Evolutionary conservation across 1,140 invertebrate species (phyloP).

Genomic region (Panagrolaimus sp.): DNA sequence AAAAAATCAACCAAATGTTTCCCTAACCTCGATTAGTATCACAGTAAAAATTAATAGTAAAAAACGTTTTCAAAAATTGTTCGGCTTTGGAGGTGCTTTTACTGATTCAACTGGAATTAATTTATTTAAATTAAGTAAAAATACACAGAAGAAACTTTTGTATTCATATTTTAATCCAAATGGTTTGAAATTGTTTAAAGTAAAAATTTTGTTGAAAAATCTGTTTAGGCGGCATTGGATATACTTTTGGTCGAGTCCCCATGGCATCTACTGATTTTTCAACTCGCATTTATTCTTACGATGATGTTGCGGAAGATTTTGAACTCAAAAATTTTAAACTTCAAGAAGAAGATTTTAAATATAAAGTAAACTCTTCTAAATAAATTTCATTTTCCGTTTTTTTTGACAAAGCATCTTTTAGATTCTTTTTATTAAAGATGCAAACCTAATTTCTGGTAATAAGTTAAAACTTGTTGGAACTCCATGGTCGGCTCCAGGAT

Average conservation of each 20-base stretch:
- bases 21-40: background rate
- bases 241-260: constrained; percentile 14
- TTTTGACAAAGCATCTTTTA: background rate
- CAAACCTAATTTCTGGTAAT: background rate
- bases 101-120: constrained; percentile 16
- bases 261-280: constrained; percentile 11
- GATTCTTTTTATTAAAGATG: background rate
- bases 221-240: background rate
- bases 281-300: constrained; percentile 13
- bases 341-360: constrained; percentile 16
- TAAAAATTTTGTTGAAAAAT: background rate
- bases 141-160: background rate
- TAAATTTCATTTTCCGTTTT: too few species aligned
- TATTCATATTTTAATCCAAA: constrained; percentile 7
- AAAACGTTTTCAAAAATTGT: background rate
- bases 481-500: constrained; percentile 78
- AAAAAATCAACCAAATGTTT: background rate
- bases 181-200: background rate
- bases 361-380: background rate
- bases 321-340: constrained; percentile 9
- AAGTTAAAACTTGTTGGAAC: constrained; percentile 65
- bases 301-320: constrained; percentile 2
- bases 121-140: background rate
- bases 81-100: constrained; percentile 4
- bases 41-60: constrained; percentile 1